Conservation (phyloP, 1,140 invertebrate genomes). For the Plutomurus gul region DNA sequence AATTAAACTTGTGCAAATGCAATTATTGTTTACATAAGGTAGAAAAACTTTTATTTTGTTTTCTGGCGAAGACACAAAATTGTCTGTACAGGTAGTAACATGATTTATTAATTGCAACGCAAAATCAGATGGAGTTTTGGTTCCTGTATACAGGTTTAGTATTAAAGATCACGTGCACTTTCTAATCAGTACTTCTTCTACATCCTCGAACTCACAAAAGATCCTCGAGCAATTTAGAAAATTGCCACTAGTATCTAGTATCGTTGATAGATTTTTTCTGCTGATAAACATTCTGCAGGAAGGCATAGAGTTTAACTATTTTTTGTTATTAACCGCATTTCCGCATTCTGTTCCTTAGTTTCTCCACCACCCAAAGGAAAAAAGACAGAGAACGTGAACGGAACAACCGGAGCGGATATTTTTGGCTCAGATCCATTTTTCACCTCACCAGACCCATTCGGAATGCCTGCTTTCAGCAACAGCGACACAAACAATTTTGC, state of each 20-base stretch:
- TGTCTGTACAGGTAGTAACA: not conserved
- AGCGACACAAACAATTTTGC: constrained; percentile 56
- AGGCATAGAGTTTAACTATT: not conserved
- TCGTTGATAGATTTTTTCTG: too few species aligned
- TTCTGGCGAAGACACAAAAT: not conserved
- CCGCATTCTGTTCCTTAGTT: constrained; percentile 63
- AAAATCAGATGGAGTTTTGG: not conserved
- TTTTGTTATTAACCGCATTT: constrained; percentile 20
- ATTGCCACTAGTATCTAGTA: too few species aligned
- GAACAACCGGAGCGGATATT: constrained; percentile 59
- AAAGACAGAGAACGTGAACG: constrained; percentile 54
- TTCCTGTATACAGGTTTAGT: too few species aligned
- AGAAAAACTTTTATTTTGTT: not conserved
- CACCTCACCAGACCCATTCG: constrained; percentile 67
- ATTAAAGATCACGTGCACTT: too few species aligned
- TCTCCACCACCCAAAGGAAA: constrained; percentile 73
- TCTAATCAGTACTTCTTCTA: too few species aligned
- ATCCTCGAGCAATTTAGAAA: too few species aligned
- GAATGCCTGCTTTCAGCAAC: constrained; percentile 71
- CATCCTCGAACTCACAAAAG: too few species aligned
- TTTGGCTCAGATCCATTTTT: constrained; percentile 66
- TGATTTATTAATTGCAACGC: not conserved
- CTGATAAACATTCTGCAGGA: not conserved
- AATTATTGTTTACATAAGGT: not conserved
- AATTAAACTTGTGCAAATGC: too few species aligned